Evolutionary conservation across 2,797 vertebrate species (phyloP).

Genomic region (Fratercula arctica): DNA sequence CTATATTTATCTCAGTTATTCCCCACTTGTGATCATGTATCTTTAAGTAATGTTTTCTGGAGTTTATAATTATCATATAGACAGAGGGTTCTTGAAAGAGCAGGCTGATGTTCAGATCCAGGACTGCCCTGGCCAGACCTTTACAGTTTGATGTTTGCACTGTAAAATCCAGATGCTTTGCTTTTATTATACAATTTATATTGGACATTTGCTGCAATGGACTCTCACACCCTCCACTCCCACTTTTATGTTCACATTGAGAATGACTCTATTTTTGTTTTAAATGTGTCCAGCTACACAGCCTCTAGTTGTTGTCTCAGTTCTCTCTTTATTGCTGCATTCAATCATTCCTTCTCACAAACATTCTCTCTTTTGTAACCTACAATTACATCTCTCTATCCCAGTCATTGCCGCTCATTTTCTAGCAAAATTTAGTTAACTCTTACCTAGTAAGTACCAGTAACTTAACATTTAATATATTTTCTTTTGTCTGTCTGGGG

Average conservation of each 20-base stretch:
- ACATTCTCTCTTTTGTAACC: neutral
- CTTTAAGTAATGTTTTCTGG: neutral
- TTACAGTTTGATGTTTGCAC: neutral
- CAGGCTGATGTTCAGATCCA: neutral
- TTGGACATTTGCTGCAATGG: neutral
- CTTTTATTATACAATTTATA: conserved; percentile 48
- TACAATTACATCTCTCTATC: neutral
- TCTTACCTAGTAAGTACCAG: neutral
- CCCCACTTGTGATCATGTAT: neutral
- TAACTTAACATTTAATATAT: neutral
- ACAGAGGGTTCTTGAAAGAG: neutral
- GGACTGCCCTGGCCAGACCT: neutral
- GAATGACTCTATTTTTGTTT: conserved; percentile 35
- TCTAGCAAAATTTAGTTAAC: neutral
- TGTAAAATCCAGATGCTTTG: conserved; percentile 33
- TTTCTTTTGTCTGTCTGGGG: neutral
- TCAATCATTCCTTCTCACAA: conserved; percentile 11
- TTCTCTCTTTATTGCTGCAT: conserved; percentile 13
- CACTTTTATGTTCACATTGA: conserved; percentile 28
- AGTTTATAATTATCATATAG: neutral
- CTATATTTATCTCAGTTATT: neutral
- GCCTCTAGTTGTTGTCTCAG: neutral
- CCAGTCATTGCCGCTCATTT: neutral
- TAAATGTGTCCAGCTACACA: conserved; percentile 8
- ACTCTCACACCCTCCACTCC: neutral